A percentile compares a stretch with the other conserved stretches of the same genome.
These are phyloP conservation scores for Hydrocynus forskahlii DNA, from an alignment of 2,797 vertebrate genomes.

Conservation along the genomic window DNA sequence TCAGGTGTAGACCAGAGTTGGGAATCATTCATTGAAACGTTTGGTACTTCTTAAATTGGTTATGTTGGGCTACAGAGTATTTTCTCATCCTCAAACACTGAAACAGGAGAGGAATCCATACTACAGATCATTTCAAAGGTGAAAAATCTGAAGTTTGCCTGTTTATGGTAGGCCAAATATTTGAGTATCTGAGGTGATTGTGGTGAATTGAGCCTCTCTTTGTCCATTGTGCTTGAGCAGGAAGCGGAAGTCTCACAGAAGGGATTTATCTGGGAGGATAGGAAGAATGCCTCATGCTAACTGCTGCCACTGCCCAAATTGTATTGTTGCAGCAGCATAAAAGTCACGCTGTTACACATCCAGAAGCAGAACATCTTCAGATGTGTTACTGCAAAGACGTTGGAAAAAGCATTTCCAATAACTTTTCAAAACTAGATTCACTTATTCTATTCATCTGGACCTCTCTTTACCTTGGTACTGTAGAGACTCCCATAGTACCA, in stretches of 20 bases:
- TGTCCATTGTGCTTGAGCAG: conserved; percentile 51
- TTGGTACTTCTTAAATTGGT: not conserved
- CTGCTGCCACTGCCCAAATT: not conserved
- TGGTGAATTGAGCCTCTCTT: conserved; percentile 39
- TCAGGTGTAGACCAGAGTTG: not conserved
- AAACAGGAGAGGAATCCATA: not conserved
- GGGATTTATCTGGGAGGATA: conserved; percentile 21
- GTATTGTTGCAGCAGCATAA: not conserved
- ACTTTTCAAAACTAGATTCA: not conserved
- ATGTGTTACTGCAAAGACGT: not conserved
- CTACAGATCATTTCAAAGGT: not conserved
- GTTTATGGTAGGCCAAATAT: conserved; percentile 44
- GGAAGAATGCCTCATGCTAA: conserved; percentile 12
- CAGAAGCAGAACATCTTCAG: not conserved
- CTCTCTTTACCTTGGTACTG: not conserved
- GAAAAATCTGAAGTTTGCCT: conserved; percentile 10
- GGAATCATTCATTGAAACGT: not conserved
- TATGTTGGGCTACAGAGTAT: not conserved
- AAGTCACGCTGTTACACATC: not conserved
- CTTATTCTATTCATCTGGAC: too few species aligned
- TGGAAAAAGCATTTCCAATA: not conserved
- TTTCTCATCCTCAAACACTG: not conserved
- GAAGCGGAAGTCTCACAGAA: conserved; percentile 60
- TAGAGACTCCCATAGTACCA: not conserved
- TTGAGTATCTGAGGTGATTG: conserved; percentile 57